These are phyloP conservation scores for Eulemur mongoz DNA, from an alignment of 2,797 vertebrate species.

Conservation along the genomic window DNA sequence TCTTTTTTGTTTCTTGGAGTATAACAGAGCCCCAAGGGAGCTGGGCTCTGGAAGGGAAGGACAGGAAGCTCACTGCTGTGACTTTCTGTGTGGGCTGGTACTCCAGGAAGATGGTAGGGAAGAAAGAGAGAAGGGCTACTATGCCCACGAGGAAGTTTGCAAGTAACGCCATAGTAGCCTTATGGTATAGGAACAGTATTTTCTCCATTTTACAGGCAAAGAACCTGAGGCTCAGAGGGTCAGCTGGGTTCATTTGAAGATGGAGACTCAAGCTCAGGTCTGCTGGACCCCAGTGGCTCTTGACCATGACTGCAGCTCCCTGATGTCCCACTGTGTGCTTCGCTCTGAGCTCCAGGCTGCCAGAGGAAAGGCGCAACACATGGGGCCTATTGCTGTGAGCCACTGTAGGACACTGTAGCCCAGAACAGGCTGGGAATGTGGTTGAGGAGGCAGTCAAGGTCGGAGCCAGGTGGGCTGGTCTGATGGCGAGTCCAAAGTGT, in stretches of 20 bases:
- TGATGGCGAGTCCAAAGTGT: background rate
- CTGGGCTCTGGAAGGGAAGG: background rate
- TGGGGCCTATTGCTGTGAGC: background rate
- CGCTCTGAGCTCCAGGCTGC: background rate
- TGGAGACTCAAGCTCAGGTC: background rate
- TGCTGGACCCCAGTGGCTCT: background rate
- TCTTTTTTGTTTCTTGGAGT: background rate
- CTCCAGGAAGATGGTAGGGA: background rate
- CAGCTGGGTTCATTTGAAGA: background rate
- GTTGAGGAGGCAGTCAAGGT: background rate
- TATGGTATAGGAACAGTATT: background rate
- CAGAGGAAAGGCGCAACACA: background rate
- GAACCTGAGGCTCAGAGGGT: background rate
- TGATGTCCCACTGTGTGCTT: background rate
- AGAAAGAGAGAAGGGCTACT: background rate
- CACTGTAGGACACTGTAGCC: rapidly evolving
- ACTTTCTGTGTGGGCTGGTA: background rate
- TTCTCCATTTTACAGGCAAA: background rate
- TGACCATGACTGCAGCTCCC: background rate
- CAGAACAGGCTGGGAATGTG: background rate
- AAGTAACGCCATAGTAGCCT: background rate
- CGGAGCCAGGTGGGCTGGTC: background rate
- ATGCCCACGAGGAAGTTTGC: background rate
- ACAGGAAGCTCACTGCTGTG: background rate
- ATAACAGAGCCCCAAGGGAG: background rate